phyloP scores from a whole-genome alignment of 1,140 invertebrate species.

The Camponotus vicinus region DNA sequence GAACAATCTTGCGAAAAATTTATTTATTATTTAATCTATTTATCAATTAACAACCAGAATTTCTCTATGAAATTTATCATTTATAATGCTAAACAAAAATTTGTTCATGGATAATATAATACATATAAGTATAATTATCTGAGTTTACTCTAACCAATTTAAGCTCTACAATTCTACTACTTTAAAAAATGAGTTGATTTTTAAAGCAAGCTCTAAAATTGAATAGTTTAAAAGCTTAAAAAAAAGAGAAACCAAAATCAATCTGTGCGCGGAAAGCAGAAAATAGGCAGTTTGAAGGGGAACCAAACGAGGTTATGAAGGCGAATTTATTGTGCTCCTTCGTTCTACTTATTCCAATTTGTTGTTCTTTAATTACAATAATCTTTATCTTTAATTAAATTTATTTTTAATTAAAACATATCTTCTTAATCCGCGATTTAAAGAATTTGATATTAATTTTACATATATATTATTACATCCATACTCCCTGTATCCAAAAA shows the following conservation, averaged over 20 bases:
- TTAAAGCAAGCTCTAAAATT: conserved; percentile 11
- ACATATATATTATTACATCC: neutral
- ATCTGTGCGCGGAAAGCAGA: conserved; percentile 19
- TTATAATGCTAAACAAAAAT: neutral
- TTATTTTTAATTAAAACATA: neutral
- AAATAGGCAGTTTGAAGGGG: conserved; percentile 44
- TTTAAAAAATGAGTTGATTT: neutral
- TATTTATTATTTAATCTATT: neutral
- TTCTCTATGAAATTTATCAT: neutral
- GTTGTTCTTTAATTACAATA: conserved; percentile 5
- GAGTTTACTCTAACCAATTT: neutral
- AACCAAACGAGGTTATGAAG: conserved; percentile 23
- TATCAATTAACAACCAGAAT: neutral
- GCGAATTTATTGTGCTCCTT: conserved; percentile 4
- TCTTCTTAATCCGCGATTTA: neutral
- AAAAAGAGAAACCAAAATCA: conserved; percentile 22
- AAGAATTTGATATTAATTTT: neutral
- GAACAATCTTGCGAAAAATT: neutral
- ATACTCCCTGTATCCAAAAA: neutral
- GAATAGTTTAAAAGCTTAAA: neutral
- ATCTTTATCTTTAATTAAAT: too few relatives aligned
- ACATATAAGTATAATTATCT: neutral
- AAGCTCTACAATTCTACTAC: neutral
- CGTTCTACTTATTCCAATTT: neutral
- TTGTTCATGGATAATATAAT: conserved; percentile 12